These are phyloP conservation scores for Aradophagus sp. DNA, from an alignment of 1,140 invertebrate species.

Conservation along the genomic window DNA sequence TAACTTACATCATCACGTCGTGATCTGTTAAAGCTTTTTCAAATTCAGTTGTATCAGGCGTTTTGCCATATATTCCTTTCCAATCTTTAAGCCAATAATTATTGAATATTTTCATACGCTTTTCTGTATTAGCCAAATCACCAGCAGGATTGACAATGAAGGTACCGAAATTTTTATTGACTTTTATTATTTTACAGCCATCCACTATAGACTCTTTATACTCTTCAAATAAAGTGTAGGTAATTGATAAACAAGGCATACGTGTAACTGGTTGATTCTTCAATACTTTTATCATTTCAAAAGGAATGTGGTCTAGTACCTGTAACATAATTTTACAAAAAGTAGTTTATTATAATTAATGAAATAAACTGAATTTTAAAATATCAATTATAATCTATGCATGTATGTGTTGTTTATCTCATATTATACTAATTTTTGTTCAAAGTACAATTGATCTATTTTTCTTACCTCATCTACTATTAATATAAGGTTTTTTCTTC, in stretches of 20 bases:
- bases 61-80: conserved; percentile 78
- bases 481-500: conserved; percentile 78
- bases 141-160: conserved; percentile 82
- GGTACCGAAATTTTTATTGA: conserved; percentile 67
- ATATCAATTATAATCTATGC: too few species aligned
- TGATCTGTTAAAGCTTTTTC: conserved; percentile 76
- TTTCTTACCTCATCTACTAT: conserved; percentile 79
- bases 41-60: conserved; percentile 78
- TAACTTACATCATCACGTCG: conserved; percentile 81
- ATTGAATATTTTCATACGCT: conserved; percentile 79
- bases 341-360: background rate
- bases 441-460: background rate
- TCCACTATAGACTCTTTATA: conserved; percentile 77
- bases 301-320: conserved; percentile 83
- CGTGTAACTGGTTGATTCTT: conserved; percentile 79
- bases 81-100: conserved; percentile 79
- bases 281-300: conserved; percentile 82
- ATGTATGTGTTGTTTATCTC: too few species aligned
- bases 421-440: too few species aligned
- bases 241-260: conserved; percentile 83
- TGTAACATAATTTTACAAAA: conserved; percentile 69
- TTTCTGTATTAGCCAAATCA: conserved; percentile 81
- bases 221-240: conserved; percentile 79
- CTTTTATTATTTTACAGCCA: conserved; percentile 75
- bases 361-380: background rate